Evolutionary conservation across 2,797 vertebrate species (phyloP).

Genomic region (Miichthys miiuy): DNA sequence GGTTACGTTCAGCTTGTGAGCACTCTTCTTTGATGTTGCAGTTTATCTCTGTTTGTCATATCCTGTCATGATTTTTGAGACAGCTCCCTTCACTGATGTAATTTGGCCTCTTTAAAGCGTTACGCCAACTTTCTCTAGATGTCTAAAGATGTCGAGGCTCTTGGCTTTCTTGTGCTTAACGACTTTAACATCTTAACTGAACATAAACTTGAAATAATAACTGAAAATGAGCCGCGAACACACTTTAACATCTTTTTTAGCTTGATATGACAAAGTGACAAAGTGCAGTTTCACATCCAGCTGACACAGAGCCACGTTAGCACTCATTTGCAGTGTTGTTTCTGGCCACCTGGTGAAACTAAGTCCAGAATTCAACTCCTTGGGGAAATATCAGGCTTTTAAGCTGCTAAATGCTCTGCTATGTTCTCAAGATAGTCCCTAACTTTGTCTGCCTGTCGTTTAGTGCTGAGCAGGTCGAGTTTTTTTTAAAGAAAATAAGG

Average conservation of each 20-base stretch:
- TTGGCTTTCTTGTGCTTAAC: not conserved
- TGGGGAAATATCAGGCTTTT: not conserved
- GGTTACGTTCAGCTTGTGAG: not conserved
- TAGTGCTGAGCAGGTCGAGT: not conserved
- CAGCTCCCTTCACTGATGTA: not conserved
- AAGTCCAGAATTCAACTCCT: not conserved
- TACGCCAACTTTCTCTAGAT: not conserved
- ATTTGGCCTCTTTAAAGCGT: not conserved
- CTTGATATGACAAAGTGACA: not conserved
- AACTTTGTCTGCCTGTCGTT: not conserved
- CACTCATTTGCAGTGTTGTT: conserved; percentile 14
- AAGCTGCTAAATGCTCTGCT: conserved; percentile 5
- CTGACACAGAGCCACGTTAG: conserved; percentile 1
- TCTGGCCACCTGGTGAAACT: not conserved
- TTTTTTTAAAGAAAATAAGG: not conserved
- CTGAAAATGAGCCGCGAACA: not conserved
- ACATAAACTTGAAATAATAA: not conserved
- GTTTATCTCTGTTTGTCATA: not conserved
- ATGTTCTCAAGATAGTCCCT: not conserved
- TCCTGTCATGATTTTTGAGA: not conserved
- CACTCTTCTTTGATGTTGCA: not conserved
- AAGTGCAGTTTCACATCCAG: not conserved
- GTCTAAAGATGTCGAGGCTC: not conserved
- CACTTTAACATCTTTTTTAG: not conserved
- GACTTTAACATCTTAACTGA: not conserved